Conservation (phyloP, 2,888 invertebrate genomes). For the Myopa tessellatipennis region DNA sequence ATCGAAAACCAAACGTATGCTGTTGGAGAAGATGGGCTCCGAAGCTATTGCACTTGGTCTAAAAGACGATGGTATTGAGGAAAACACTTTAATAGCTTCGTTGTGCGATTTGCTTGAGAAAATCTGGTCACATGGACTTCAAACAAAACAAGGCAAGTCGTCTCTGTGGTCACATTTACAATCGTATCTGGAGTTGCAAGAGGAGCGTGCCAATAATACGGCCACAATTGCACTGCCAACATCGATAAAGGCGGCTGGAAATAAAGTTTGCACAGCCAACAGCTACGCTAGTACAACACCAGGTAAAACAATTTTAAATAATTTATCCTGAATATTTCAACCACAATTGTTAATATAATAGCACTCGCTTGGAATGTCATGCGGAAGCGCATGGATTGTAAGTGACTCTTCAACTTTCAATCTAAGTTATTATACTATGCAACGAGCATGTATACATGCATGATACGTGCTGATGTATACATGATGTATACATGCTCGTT, state of each 20-base stretch:
- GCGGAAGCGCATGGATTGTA: constrained; percentile 91
- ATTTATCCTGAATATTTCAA: neutral
- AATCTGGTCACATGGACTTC: constrained; percentile 97
- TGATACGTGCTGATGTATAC: no score
- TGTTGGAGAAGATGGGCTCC: constrained; percentile 98
- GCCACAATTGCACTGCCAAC: constrained; percentile 46
- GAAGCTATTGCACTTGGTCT: constrained; percentile 96
- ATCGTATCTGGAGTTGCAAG: constrained; percentile 87
- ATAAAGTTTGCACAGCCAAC: constrained; percentile 51
- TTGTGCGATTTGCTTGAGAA: constrained; percentile 96
- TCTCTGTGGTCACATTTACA: constrained; percentile 96
- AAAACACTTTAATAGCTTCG: constrained; percentile 97
- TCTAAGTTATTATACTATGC: constrained; percentile 30
- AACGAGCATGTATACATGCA: no score
- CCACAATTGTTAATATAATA: constrained; percentile 62
- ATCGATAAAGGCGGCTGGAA: constrained; percentile 43
- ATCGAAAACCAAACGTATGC: constrained; percentile 96
- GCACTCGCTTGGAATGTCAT: constrained; percentile 94
- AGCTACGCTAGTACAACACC: constrained; percentile 55
- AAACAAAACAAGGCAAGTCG: constrained; percentile 96
- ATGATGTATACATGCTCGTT: no score
- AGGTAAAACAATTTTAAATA: constrained; percentile 33
- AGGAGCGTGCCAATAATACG: constrained; percentile 70
- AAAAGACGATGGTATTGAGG: constrained; percentile 89
- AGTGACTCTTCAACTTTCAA: constrained; percentile 67